These are phyloP conservation scores for Alcis repandata DNA, from an alignment of 2,888 invertebrate genomes.

Conservation along the genomic window DNA sequence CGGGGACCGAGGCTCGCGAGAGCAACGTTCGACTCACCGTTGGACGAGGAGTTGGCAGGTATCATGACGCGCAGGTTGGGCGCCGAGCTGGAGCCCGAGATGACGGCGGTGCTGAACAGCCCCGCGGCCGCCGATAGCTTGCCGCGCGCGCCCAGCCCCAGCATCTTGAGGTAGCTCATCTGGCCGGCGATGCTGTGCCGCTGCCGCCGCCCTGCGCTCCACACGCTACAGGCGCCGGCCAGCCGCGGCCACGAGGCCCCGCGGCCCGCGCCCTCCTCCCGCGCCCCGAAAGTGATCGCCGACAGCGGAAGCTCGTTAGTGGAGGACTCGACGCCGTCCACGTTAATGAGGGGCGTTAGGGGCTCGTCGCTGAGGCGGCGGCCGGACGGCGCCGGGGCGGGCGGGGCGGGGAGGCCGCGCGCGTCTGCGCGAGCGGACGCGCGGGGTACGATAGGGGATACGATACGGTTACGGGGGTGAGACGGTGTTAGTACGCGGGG, in stretches of 20 bases:
- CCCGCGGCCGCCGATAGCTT: constrained; percentile 91
- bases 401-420: constrained; percentile 54
- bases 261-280: constrained; percentile 52
- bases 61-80: constrained; percentile 96
- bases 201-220: constrained; percentile 92
- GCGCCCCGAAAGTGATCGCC: constrained; percentile 81
- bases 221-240: constrained; percentile 67
- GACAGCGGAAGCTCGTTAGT: constrained; percentile 90
- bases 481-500: constrained; percentile 67
- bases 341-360: constrained; percentile 73
- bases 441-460: constrained; percentile 45
- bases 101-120: constrained; percentile 98
- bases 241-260: constrained; percentile 62
- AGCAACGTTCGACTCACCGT: constrained; percentile 88
- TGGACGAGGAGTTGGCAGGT: constrained; percentile 90
- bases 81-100: constrained; percentile 97
- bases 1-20: neutral
- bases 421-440: constrained; percentile 38
- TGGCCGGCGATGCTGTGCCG: constrained; percentile 98
- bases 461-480: constrained; percentile 62
- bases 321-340: constrained; percentile 86
- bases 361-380: constrained; percentile 62
- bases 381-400: constrained; percentile 57
- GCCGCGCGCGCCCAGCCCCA: constrained; percentile 89
- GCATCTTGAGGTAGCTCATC: constrained; percentile 97